phyloP scores from a whole-genome alignment of 2,888 invertebrate genomes.

The Sturmia bella region DNA sequence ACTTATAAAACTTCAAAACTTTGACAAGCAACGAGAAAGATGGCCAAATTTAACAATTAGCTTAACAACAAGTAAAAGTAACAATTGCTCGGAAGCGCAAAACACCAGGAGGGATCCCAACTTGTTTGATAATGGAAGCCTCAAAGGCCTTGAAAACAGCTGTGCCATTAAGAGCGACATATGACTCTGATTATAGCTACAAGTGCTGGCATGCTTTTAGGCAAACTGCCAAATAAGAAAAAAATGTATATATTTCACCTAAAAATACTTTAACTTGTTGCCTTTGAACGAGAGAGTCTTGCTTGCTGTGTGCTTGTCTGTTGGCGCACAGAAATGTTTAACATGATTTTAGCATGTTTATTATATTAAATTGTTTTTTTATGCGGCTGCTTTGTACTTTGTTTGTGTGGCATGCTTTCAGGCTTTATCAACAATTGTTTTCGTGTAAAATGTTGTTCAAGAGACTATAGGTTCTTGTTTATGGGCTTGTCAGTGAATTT shows the following conservation, averaged over 20 bases:
- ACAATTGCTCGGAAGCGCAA: no score
- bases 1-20: no score
- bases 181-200: neutral
- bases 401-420: constrained; percentile 50
- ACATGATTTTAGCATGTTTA: constrained; percentile 41
- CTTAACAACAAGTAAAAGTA: no score
- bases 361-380: constrained; percentile 1
- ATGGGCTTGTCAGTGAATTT: constrained; percentile 33
- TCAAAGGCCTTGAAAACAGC: neutral
- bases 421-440: constrained; percentile 23
- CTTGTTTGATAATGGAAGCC: neutral
- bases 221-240: constrained; percentile 19
- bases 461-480: neutral
- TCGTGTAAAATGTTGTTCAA: constrained; percentile 4
- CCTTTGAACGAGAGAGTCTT: neutral
- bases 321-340: constrained; percentile 8
- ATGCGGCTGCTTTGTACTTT: constrained; percentile 9
- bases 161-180: constrained; percentile 4
- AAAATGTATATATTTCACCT: neutral
- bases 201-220: constrained; percentile 24
- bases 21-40: no score
- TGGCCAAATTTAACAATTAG: no score
- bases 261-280: constrained; percentile 38
- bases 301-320: neutral
- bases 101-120: no score